Evolutionary conservation across 2,888 invertebrate genomes (phyloP).

Genomic region (Cinara cedri): DNA sequence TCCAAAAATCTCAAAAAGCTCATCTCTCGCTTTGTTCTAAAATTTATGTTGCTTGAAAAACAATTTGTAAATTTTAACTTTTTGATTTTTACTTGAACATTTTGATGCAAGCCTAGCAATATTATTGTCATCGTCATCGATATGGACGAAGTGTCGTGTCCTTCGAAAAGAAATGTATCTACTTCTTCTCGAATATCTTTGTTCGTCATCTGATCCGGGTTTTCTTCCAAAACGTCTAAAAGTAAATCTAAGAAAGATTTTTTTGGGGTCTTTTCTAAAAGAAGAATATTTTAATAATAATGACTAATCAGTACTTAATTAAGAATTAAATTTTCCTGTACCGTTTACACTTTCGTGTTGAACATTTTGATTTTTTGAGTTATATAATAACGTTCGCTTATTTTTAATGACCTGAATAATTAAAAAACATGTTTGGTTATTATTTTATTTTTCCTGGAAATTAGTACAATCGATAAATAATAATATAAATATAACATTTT

Average conservation of each 20-base stretch:
- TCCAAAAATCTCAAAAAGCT: constrained; percentile 60
- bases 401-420: constrained; percentile 25
- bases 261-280: constrained; percentile 4
- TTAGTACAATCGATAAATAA: background rate
- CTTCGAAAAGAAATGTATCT: constrained; percentile 61
- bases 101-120: constrained; percentile 64
- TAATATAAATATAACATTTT: too few species aligned
- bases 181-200: constrained; percentile 60
- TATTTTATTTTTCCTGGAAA: too few species aligned
- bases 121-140: constrained; percentile 65
- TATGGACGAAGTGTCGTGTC: constrained; percentile 68
- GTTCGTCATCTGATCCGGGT: constrained; percentile 58
- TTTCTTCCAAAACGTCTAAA: constrained; percentile 56
- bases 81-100: constrained; percentile 61
- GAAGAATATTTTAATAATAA: background rate
- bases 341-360: background rate
- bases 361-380: background rate
- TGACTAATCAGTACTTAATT: too few species aligned
- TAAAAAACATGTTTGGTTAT: too few species aligned
- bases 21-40: constrained; percentile 59
- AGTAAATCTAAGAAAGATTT: constrained; percentile 59
- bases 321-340: too few species aligned
- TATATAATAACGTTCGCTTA: constrained; percentile 2
- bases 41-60: background rate
- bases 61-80: too few species aligned